Evolutionary conservation across 2,888 invertebrate genomes (phyloP), one percentile per base, ranked within the genome.

Genomic region (Biston stratarius): DNA sequence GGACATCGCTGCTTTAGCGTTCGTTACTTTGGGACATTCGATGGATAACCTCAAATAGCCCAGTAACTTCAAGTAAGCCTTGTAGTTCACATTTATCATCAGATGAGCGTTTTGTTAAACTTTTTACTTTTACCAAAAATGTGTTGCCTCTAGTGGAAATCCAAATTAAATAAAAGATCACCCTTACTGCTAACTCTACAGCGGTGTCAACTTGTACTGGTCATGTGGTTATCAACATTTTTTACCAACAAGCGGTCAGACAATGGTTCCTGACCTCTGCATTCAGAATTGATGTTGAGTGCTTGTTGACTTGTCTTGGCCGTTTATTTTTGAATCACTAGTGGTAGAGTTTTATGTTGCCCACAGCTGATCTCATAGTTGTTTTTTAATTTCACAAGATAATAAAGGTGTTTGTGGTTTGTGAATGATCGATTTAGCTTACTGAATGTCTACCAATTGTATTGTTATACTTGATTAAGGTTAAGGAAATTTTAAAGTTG

Each of bases 261-360:
- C 89, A 89, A 90, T 89, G 81, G 79, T 77, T 82, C 75, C 78
- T 88, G 90, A 89, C 88, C 90, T 85, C 85, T 76, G 72, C 72
- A 67, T 78, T 80, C 75, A 70, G 77, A 79, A 83, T 80, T 77
- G 81, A 78, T 80, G 83, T 80, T 83, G 85, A 88, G 87, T 84
- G 84, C 81, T 74, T 74, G 73, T 79, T 83, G 80, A 83, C 78
- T 84, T 83, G 80, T 83, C 78, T 84, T 81, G 84, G 78, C 85
- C 88, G 84, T 86, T 89, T 87, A 85, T 86, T 86, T 87, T 83
- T 73, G 40, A 52, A 44, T 24, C 56, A 42, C 61, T 24, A 70
- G 69, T 70, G 60, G 71, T 48, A 59, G 55, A 63, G 59, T 56
- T 67, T 59, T 51, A 52, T 56, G 61, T 63, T 63, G 57, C 63